These are phyloP conservation scores for Leptosomus discolor DNA, from an alignment of 2,113 vertebrate species.

Conservation along the genomic window DNA sequence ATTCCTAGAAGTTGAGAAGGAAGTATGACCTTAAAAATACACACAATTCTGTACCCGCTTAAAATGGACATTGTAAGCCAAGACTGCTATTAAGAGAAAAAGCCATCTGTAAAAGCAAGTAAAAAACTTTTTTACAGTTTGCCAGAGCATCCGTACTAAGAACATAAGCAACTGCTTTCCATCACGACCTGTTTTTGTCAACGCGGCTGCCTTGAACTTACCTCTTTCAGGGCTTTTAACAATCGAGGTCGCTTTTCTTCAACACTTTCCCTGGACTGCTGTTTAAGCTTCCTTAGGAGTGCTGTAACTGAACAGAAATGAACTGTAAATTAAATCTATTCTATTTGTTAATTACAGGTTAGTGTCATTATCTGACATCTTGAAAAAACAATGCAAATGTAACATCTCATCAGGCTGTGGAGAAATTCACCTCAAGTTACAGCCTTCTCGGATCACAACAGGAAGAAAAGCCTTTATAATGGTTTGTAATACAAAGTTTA, in stretches of 20 bases:
- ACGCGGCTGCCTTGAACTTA: conserved; percentile 36
- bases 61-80: background rate
- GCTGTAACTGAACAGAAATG: conserved; percentile 86
- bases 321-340: background rate
- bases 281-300: conserved; percentile 95
- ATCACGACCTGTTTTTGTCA: background rate
- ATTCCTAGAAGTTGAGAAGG: background rate
- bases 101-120: background rate
- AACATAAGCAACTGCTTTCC: background rate
- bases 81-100: background rate
- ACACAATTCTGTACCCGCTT: background rate
- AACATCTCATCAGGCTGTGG: background rate
- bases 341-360: background rate
- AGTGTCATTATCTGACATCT: background rate
- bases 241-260: conserved; percentile 97
- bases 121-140: background rate
- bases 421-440: background rate
- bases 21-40: background rate
- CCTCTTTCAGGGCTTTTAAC: conserved; percentile 96
- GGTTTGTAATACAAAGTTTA: background rate
- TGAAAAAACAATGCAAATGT: background rate
- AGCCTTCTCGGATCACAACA: background rate
- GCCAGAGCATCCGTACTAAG: background rate
- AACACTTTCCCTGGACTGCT: conserved; percentile 96
- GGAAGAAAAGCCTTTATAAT: background rate